Evolutionary conservation across 2,888 invertebrate species (phyloP).

Genomic region (Tridacna gigas): DNA sequence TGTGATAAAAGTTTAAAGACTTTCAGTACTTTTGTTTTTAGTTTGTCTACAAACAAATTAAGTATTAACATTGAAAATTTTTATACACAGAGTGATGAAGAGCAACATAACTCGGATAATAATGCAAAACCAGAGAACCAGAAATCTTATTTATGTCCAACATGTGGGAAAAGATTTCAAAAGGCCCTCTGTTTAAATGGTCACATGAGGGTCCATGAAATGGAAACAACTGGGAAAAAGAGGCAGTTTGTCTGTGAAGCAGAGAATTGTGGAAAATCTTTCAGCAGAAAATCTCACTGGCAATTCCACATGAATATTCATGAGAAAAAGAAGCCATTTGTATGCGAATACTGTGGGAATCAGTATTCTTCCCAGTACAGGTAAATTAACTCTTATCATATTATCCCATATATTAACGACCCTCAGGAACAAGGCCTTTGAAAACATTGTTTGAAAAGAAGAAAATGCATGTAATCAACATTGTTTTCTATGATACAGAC

Average conservation of each 20-base stretch:
- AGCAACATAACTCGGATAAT: too few relatives aligned
- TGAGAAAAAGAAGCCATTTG: constrained; percentile 27
- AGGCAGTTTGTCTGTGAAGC: constrained; percentile 17
- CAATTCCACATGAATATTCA: constrained; percentile 34
- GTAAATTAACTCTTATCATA: background rate
- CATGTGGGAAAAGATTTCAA: constrained; percentile 10
- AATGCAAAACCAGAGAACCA: background rate
- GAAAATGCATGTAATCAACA: background rate
- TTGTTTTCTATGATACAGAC: background rate
- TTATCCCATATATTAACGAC: background rate
- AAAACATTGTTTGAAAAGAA: background rate
- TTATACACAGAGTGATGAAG: too few relatives aligned
- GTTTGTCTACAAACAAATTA: too few relatives aligned
- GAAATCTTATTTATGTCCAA: background rate
- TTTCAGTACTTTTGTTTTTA: too few relatives aligned
- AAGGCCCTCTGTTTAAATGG: background rate
- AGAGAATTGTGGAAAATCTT: constrained; percentile 22
- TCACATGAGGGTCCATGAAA: background rate
- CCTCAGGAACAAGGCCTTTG: background rate
- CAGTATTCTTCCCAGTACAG: constrained; percentile 20
- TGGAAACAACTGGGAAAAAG: background rate
- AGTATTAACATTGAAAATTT: too few relatives aligned
- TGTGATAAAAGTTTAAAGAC: too few relatives aligned
- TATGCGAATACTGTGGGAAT: constrained; percentile 31
- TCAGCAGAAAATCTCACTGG: background rate